Conservation (phyloP, 2,797 vertebrate genomes). For the Spizella passerina region DNA sequence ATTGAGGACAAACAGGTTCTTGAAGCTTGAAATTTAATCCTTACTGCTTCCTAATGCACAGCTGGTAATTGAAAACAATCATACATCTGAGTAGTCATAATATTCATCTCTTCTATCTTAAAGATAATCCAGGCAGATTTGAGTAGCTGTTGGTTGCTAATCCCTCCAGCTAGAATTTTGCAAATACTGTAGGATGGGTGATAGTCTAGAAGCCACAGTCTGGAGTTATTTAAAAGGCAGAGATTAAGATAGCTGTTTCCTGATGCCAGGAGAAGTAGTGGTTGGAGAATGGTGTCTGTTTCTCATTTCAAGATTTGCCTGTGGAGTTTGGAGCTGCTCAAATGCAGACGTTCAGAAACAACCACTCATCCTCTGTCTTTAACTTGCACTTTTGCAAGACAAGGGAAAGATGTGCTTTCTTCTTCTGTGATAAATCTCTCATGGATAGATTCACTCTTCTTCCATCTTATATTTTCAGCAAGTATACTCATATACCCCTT, state of each 20-base stretch:
- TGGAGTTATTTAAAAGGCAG: background rate
- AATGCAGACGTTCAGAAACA: background rate
- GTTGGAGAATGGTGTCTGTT: background rate
- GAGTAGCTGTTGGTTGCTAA: background rate
- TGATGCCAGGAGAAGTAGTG: background rate
- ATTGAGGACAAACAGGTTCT: background rate
- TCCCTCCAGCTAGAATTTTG: slow-evolving; percentile 16
- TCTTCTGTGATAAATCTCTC: background rate
- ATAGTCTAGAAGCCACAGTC: background rate
- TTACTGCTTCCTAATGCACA: background rate
- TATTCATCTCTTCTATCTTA: background rate
- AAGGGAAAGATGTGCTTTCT: background rate
- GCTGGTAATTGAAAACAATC: background rate
- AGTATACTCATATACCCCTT: background rate
- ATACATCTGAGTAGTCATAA: background rate
- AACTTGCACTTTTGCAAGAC: background rate
- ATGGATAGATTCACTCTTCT: background rate
- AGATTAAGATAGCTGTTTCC: background rate
- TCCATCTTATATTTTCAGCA: background rate
- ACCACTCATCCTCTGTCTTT: background rate
- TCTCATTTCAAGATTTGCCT: background rate
- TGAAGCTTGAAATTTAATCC: background rate
- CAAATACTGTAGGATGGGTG: background rate
- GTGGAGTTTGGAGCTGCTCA: background rate
- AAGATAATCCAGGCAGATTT: slow-evolving; percentile 2